Evolutionary conservation across 1,140 invertebrate species (phyloP).

Genomic region (Aporrectodea caliginosa): DNA sequence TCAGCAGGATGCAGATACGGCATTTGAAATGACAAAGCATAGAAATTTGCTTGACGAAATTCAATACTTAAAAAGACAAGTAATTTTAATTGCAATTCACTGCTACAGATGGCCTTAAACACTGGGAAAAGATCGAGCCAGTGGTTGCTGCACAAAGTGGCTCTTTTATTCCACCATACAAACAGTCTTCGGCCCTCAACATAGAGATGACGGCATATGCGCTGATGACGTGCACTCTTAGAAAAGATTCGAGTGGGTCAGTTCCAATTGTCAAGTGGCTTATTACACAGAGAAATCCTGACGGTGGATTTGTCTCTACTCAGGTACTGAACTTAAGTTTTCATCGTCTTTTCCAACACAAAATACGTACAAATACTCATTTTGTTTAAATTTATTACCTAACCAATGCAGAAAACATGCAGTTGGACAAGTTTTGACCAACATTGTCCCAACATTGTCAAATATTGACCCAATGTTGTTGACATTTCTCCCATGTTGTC

Average conservation of each 20-base stretch:
- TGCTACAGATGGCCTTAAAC: neutral
- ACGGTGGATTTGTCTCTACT: constrained; percentile 74
- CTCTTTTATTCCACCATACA: neutral
- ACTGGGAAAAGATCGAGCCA: neutral
- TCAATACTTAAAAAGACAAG: no score
- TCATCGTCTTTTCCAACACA: neutral
- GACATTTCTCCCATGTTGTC: no score
- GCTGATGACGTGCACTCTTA: constrained; percentile 4
- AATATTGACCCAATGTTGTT: no score
- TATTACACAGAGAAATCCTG: constrained; percentile 68
- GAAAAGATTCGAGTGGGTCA: constrained; percentile 47
- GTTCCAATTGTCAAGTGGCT: constrained; percentile 77
- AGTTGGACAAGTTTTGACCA: no score
- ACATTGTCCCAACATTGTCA: no score
- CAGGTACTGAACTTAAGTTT: constrained; percentile 55
- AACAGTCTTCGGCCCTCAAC: constrained; percentile 59
- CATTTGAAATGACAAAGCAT: no score
- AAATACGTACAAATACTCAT: no score
- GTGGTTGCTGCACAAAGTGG: neutral
- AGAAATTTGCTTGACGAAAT: no score
- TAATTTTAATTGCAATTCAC: no score
- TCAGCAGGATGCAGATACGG: no score
- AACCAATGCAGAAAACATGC: no score
- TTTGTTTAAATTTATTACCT: neutral
- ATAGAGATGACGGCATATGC: constrained; percentile 29